A percentile compares a stretch with the other conserved stretches of the same genome.
These are phyloP conservation scores for Baryphthengus martii DNA, from an alignment of 2,113 vertebrate species.

Conservation along the genomic window DNA sequence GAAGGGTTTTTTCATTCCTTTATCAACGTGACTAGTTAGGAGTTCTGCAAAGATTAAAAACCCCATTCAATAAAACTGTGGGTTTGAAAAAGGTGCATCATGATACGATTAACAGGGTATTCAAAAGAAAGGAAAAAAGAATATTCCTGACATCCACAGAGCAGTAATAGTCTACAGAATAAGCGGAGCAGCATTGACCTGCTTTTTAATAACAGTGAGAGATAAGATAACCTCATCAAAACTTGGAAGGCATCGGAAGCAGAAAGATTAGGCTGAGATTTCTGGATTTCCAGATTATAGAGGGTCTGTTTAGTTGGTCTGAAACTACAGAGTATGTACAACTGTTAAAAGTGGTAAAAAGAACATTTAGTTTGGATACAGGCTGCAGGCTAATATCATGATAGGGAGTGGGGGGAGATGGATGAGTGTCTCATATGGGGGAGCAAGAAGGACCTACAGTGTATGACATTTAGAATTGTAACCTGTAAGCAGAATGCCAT, in stretches of 20 bases:
- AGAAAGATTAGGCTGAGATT: slow-evolving; percentile 27
- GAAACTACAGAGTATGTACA: slow-evolving; percentile 23
- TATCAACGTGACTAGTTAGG: slow-evolving; percentile 37
- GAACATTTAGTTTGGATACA: slow-evolving; percentile 37
- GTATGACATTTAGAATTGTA: slow-evolving; percentile 44
- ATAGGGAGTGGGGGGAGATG: background rate
- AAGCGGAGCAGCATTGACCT: slow-evolving; percentile 24
- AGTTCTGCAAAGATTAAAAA: slow-evolving; percentile 64
- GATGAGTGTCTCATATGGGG: slow-evolving; percentile 17
- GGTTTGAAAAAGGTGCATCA: slow-evolving; percentile 43
- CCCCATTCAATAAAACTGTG: slow-evolving; percentile 52
- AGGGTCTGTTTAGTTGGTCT: slow-evolving; percentile 31
- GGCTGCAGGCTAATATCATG: slow-evolving; percentile 40
- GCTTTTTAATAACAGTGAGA: slow-evolving; percentile 19
- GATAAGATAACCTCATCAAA: slow-evolving; percentile 49
- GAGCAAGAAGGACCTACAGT: background rate
- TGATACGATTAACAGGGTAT: slow-evolving; percentile 59
- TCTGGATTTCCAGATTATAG: slow-evolving; percentile 50
- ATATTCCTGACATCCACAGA: slow-evolving; percentile 43
- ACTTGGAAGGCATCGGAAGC: background rate
- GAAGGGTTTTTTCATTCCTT: slow-evolving; percentile 56
- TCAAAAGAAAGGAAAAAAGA: slow-evolving; percentile 56
- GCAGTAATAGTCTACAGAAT: slow-evolving; percentile 25
- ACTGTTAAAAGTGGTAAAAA: slow-evolving; percentile 52
- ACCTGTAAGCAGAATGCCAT: slow-evolving; percentile 27